phyloP scores from a whole-genome alignment of 2,888 invertebrate genomes.

The Ditula angustiorana region DNA sequence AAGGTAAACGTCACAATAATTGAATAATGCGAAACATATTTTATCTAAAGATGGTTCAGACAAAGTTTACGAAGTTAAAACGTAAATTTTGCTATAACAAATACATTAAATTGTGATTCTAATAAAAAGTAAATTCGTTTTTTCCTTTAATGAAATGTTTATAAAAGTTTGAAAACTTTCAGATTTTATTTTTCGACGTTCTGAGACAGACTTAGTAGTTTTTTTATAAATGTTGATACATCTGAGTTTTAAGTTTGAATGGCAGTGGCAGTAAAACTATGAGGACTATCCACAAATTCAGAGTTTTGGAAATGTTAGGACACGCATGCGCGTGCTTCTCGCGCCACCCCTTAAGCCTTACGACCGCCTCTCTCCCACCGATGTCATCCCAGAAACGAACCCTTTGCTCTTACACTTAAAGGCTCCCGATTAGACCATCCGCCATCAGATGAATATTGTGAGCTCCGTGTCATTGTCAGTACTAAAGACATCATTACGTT shows the following conservation, averaged over 20 bases:
- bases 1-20: too few relatives aligned
- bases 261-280: slow-evolving; percentile 37
- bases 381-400: slow-evolving; percentile 74
- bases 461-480: slow-evolving; percentile 71
- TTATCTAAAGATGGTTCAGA: too few relatives aligned
- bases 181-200: too few relatives aligned
- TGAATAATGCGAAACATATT: too few relatives aligned
- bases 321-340: slow-evolving; percentile 82
- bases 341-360: slow-evolving; percentile 84
- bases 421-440: slow-evolving; percentile 55
- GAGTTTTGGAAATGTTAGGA: slow-evolving; percentile 69
- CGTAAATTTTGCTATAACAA: too few relatives aligned
- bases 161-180: too few relatives aligned
- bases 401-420: slow-evolving; percentile 66
- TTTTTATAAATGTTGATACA: neutral
- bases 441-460: slow-evolving; percentile 68
- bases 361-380: slow-evolving; percentile 78
- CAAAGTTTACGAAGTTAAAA: too few relatives aligned
- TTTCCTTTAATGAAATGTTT: too few relatives aligned
- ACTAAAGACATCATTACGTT: slow-evolving; percentile 82
- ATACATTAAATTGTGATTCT: too few relatives aligned
- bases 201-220: too few relatives aligned
- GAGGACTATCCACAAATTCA: slow-evolving; percentile 62
- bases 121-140: too few relatives aligned
- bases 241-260: neutral